phyloP scores from a whole-genome alignment of 2,888 invertebrate species.

The Hydrotaea cyrtoneurina region DNA sequence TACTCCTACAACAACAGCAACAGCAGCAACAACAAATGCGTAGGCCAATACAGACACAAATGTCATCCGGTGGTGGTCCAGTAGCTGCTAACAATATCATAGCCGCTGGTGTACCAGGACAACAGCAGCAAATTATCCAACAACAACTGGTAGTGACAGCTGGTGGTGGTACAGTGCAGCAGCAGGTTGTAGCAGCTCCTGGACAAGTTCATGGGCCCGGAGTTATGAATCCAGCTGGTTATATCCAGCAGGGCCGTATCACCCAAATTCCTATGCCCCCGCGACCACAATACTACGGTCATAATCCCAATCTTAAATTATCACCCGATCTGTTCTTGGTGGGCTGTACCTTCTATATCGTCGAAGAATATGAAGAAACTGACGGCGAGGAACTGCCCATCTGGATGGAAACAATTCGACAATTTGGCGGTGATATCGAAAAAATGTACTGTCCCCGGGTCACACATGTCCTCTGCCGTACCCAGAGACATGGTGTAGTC shows the following conservation, averaged over 20 bases:
- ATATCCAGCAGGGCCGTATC: constrained; percentile 81
- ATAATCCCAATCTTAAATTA: constrained; percentile 94
- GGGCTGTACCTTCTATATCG: constrained; percentile 95
- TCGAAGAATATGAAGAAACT: constrained; percentile 91
- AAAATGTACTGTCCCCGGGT: constrained; percentile 90
- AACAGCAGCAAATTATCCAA: constrained; percentile 66
- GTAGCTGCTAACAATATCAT: constrained; percentile 68
- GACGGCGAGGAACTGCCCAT: constrained; percentile 83
- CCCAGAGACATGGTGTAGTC: constrained; percentile 94
- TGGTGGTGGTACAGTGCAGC: constrained; percentile 61
- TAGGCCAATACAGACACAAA: constrained; percentile 77
- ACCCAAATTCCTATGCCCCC: constrained; percentile 81
- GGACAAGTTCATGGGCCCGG: constrained; percentile 73
- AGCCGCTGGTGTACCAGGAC: constrained; percentile 62
- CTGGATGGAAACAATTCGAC: constrained; percentile 88
- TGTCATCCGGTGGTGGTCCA: constrained; percentile 73
- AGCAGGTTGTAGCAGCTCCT: constrained; percentile 67
- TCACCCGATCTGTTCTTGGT: constrained; percentile 94
- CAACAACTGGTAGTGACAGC: constrained; percentile 69
- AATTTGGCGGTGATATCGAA: constrained; percentile 94
- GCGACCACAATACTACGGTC: constrained; percentile 92
- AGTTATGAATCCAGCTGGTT: constrained; percentile 78
- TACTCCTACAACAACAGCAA: constrained; percentile 82
- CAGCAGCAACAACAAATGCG: constrained; percentile 82
- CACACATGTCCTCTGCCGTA: constrained; percentile 95